Percentiles rank a stretch among this genome's conserved stretches.
phyloP scores from a whole-genome alignment of 2,888 invertebrate species.

The Schrankia costaestrigalis region DNA sequence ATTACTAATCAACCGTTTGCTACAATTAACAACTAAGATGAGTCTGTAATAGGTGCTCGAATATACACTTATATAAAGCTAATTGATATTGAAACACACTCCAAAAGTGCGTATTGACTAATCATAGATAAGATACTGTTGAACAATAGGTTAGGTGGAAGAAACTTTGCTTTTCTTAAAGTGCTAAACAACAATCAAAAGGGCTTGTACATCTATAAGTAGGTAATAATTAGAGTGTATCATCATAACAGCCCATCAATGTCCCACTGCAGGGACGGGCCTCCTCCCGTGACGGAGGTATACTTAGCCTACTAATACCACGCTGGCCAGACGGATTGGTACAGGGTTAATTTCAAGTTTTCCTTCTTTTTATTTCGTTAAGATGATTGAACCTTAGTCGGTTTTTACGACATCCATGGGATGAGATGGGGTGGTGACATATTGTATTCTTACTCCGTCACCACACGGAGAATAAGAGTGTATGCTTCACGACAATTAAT shows the following conservation, averaged over 20 bases:
- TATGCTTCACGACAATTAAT: background rate
- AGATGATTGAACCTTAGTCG: background rate
- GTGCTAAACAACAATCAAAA: too few relatives aligned
- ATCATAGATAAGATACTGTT: conserved; percentile 9
- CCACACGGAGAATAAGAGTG: background rate
- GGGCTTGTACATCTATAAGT: too few relatives aligned
- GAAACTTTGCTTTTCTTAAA: conserved; percentile 25
- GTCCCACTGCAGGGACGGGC: too few relatives aligned
- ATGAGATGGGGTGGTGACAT: background rate
- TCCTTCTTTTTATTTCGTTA: too few relatives aligned
- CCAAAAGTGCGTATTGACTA: background rate
- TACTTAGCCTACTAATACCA: too few relatives aligned
- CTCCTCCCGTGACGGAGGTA: too few relatives aligned
- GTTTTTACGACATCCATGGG: background rate
- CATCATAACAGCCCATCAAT: too few relatives aligned
- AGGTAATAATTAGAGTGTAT: too few relatives aligned
- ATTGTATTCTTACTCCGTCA: background rate
- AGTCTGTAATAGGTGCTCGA: conserved; percentile 6
- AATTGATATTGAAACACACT: conserved; percentile 8
- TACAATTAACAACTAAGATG: conserved; percentile 3
- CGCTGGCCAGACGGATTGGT: too few relatives aligned
- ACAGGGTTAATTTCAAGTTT: too few relatives aligned
- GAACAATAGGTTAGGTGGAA: conserved; percentile 22
- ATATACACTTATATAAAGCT: conserved; percentile 14
- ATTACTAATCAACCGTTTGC: conserved; percentile 6